Evolutionary conservation across 2,113 vertebrate species (phyloP).

Genomic region (Phyllopteryx taeniolatus): DNA sequence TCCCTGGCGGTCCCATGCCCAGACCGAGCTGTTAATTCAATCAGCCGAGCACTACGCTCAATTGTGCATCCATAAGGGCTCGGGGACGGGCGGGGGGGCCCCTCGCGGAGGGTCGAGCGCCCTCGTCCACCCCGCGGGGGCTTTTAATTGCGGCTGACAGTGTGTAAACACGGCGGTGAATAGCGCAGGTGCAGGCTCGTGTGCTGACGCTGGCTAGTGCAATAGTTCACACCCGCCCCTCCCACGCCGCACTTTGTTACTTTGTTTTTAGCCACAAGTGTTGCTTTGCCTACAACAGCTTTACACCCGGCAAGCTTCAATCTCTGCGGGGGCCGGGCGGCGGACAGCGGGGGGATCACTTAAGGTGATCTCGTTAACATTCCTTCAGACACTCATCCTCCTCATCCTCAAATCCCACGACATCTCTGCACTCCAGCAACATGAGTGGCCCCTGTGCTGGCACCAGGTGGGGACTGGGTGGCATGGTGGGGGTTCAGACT

Average conservation of each 20-base stretch:
- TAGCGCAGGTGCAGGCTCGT: slow-evolving; percentile 77
- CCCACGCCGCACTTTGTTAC: slow-evolving; percentile 29
- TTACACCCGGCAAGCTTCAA: background rate
- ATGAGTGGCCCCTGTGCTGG: background rate
- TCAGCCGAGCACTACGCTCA: slow-evolving; percentile 76
- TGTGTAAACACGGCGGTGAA: slow-evolving; percentile 81
- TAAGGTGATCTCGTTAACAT: slow-evolving; percentile 13
- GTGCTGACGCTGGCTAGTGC: slow-evolving; percentile 51
- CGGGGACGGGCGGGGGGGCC: slow-evolving; percentile 64
- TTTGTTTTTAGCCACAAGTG: slow-evolving; percentile 14
- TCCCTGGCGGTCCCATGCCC: slow-evolving; percentile 55
- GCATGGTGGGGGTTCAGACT: background rate
- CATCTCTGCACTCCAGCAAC: background rate
- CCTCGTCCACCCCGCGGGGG: slow-evolving; percentile 57
- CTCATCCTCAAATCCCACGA: background rate
- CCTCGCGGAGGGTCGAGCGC: slow-evolving; percentile 59
- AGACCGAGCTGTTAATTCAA: slow-evolving; percentile 81
- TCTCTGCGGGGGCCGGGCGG: background rate
- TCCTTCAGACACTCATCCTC: background rate
- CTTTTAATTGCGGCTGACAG: slow-evolving; percentile 80
- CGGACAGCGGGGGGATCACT: background rate
- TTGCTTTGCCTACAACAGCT: slow-evolving; percentile 11
- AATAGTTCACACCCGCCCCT: slow-evolving; percentile 68
- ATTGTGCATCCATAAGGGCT: slow-evolving; percentile 79
- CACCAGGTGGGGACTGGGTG: background rate